Conservation (phyloP, 2,888 invertebrate species). For the Cryptocephalus primarius region DNA sequence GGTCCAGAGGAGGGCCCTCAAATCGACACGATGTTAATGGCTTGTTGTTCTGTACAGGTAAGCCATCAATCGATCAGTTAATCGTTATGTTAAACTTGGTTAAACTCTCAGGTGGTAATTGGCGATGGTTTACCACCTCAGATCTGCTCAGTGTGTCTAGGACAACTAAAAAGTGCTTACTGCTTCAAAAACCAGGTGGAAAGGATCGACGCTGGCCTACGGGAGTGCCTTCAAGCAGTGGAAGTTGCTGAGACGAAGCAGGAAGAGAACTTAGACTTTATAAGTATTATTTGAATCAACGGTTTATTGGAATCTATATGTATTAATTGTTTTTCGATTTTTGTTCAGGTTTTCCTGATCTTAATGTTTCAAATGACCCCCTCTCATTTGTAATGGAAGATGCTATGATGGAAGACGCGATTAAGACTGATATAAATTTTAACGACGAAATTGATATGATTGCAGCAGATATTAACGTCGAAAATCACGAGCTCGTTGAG, state of each 20-base stretch:
- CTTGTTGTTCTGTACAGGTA: too few species aligned
- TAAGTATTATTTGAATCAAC: slow-evolving; percentile 15
- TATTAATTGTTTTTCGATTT: too few species aligned
- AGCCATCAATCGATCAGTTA: too few species aligned
- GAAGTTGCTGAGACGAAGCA: slow-evolving; percentile 26
- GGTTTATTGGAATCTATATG: too few species aligned
- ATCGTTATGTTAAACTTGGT: too few species aligned
- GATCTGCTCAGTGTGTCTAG: slow-evolving; percentile 32
- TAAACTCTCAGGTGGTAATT: slow-evolving; percentile 26
- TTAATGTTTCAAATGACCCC: too few species aligned
- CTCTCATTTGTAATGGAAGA: too few species aligned
- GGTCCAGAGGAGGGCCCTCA: too few species aligned
- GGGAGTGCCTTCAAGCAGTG: slow-evolving; percentile 26
- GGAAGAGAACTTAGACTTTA: slow-evolving; percentile 25
- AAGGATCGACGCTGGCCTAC: slow-evolving; percentile 27
- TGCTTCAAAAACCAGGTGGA: slow-evolving; percentile 33
- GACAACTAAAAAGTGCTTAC: slow-evolving; percentile 30
- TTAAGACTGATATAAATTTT: too few species aligned
- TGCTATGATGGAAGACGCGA: too few species aligned
- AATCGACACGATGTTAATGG: too few species aligned
- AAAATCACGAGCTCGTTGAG: not conserved
- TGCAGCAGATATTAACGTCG: slow-evolving; percentile 1
- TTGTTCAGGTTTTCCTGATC: too few species aligned
- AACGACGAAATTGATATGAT: not conserved
- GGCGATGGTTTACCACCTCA: slow-evolving; percentile 33